A percentile compares a stretch with the other conserved stretches of the same genome.
phyloP scores from a whole-genome alignment of 2,888 invertebrate genomes.

The Noctua janthina region DNA sequence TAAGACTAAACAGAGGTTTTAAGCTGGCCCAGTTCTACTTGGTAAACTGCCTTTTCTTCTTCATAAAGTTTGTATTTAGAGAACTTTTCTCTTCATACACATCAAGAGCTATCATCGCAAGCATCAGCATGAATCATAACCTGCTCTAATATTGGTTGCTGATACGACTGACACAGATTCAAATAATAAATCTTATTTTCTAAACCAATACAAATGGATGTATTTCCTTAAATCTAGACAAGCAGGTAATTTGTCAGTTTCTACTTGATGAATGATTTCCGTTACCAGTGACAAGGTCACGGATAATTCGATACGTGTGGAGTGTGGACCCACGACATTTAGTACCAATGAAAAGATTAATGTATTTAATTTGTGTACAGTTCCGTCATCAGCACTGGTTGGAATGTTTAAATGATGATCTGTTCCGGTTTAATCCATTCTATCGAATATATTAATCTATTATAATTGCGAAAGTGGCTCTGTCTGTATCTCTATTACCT shows the following conservation, averaged over 20 bases:
- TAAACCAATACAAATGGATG: conserved; percentile 18
- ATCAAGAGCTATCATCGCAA: background rate
- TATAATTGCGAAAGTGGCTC: background rate
- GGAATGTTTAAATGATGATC: background rate
- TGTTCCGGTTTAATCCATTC: conserved; percentile 20
- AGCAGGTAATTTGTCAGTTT: conserved; percentile 36
- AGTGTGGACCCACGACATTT: conserved; percentile 30
- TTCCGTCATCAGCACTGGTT: conserved; percentile 20
- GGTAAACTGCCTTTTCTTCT: background rate
- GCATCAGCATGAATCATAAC: background rate
- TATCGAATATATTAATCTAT: background rate
- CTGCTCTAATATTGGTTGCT: background rate
- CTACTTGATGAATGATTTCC: conserved; percentile 32
- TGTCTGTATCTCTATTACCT: background rate
- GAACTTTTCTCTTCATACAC: background rate
- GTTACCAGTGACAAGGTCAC: conserved; percentile 26
- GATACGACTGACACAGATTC: conserved; percentile 11
- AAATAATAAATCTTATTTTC: conserved; percentile 34
- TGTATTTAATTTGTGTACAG: conserved; percentile 25
- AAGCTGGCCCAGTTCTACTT: background rate
- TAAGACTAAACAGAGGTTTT: background rate
- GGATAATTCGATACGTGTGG: background rate
- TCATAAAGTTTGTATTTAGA: background rate
- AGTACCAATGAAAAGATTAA: conserved; percentile 32
- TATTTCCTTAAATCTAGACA: conserved; percentile 26